Evolutionary conservation across 2,888 invertebrate species (phyloP).

Genomic region (Thalpophila matura): DNA sequence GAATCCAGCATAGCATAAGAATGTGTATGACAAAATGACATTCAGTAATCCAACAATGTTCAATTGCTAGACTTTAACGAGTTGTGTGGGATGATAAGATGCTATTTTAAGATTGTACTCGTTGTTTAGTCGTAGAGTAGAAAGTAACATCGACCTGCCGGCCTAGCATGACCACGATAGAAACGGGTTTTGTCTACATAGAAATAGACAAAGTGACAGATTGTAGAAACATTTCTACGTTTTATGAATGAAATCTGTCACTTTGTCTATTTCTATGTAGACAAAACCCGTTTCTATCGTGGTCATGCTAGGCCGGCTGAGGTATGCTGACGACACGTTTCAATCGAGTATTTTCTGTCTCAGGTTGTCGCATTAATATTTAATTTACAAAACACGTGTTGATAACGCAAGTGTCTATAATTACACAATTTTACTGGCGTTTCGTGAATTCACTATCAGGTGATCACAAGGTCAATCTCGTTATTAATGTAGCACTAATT

Average conservation of each 20-base stretch:
- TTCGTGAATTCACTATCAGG: slow-evolving; percentile 7
- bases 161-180: no score
- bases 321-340: no score
- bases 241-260: no score
- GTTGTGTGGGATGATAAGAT: background rate
- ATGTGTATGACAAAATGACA: background rate
- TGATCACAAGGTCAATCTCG: no score
- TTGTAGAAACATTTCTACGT: no score
- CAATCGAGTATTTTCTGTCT: background rate
- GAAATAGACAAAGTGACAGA: no score
- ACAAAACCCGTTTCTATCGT: no score
- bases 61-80: slow-evolving; percentile 1
- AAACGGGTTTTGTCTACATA: no score
- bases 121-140: background rate
- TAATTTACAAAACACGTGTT: slow-evolving; percentile 14
- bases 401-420: background rate
- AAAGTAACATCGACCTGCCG: no score
- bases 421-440: background rate
- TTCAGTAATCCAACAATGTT: slow-evolving; percentile 3
- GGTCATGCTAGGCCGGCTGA: no score
- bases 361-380: background rate
- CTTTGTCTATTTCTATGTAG: no score
- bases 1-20: background rate
- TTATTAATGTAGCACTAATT: no score
- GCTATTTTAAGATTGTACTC: slow-evolving; percentile 18